Evolutionary conservation across 2,113 vertebrate genomes (phyloP).

Genomic region (Gambusia affinis): DNA sequence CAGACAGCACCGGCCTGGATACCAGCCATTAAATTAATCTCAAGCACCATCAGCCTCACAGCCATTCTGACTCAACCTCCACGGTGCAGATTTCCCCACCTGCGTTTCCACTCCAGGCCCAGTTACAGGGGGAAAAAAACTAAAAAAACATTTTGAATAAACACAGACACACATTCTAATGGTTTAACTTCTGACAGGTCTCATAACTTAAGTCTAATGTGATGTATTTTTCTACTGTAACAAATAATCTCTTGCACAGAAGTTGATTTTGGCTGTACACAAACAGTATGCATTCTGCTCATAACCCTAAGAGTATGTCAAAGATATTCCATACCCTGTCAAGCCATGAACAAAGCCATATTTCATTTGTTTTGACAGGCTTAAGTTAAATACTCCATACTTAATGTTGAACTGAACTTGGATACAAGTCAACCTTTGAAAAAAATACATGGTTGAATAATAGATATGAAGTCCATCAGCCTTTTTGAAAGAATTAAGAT

Average conservation of each 20-base stretch:
- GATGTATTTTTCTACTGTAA: slow-evolving; percentile 49
- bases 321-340: slow-evolving; percentile 23
- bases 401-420: slow-evolving; percentile 3
- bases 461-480: not conserved
- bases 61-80: slow-evolving; percentile 32
- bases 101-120: slow-evolving; percentile 34
- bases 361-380: slow-evolving; percentile 24
- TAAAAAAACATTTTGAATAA: slow-evolving; percentile 28
- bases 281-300: slow-evolving; percentile 12
- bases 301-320: slow-evolving; percentile 20
- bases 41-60: slow-evolving; percentile 41
- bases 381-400: slow-evolving; percentile 17
- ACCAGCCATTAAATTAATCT: slow-evolving; percentile 64
- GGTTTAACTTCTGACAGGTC: slow-evolving; percentile 25
- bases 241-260: slow-evolving; percentile 57
- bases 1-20: slow-evolving; percentile 49
- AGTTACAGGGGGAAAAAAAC: slow-evolving; percentile 16
- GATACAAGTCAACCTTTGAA: not conserved
- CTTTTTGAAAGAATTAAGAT: not conserved
- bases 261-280: slow-evolving; percentile 53
- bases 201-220: slow-evolving; percentile 34
- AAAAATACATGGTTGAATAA: not conserved
- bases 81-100: slow-evolving; percentile 52
- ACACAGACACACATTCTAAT: slow-evolving; percentile 2
- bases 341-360: slow-evolving; percentile 14